Percentiles rank a stretch among this genome's conserved stretches.
These are phyloP conservation scores for Aramus guarauna DNA, from an alignment of 2,113 vertebrate genomes.

Conservation along the genomic window DNA sequence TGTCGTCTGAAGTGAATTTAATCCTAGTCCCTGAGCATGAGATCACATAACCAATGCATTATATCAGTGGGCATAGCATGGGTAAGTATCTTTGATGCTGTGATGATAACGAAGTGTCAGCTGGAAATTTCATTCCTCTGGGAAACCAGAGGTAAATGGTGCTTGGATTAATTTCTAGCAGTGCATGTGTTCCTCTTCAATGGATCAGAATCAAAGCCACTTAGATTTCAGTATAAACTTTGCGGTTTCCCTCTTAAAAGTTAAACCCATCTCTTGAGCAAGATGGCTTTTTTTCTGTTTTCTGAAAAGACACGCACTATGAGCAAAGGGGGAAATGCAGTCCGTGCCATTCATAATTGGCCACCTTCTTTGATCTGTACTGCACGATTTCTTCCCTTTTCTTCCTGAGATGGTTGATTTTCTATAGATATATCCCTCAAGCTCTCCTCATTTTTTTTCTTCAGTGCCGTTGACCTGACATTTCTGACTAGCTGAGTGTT, in stretches of 20 bases:
- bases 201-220: background rate
- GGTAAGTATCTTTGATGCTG: background rate
- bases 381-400: background rate
- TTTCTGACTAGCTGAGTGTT: background rate
- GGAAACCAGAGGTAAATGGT: background rate
- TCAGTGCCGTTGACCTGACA: background rate
- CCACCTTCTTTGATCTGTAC: background rate
- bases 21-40: background rate
- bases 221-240: background rate
- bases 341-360: background rate
- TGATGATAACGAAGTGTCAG: background rate
- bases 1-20: background rate
- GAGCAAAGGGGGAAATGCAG: background rate
- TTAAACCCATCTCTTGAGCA: background rate
- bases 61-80: background rate
- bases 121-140: background rate
- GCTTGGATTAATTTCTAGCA: background rate
- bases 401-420: background rate
- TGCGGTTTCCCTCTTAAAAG: background rate
- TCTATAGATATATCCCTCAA: background rate
- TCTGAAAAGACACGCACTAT: background rate
- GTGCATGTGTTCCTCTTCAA: background rate
- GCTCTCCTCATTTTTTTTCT: background rate
- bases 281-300: background rate
- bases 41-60: background rate